Percentiles rank a stretch among this genome's conserved stretches.
phyloP scores from a whole-genome alignment of 2,888 invertebrate genomes.

The Hipparchia semele region DNA sequence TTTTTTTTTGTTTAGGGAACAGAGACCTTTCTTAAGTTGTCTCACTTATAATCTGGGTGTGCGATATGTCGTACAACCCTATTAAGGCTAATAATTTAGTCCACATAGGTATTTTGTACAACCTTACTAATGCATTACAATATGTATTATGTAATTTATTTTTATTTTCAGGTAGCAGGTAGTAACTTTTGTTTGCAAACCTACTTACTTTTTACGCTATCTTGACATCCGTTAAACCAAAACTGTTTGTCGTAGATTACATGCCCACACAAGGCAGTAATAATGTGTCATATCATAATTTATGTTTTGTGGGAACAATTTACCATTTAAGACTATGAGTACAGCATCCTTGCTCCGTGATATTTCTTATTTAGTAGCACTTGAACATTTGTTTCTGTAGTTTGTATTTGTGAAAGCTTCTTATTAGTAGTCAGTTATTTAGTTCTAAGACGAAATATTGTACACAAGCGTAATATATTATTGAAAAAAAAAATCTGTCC shows the following conservation, averaged over 20 bases:
- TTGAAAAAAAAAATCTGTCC: too few species aligned
- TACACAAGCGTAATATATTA: too few species aligned
- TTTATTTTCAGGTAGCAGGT: neutral
- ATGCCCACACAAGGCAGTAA: slow-evolving; percentile 9
- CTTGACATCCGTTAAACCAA: slow-evolving; percentile 21
- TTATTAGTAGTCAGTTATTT: too few species aligned
- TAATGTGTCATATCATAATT: slow-evolving; percentile 38
- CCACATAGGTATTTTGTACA: too few species aligned
- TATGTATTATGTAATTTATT: too few species aligned
- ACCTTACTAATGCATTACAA: too few species aligned
- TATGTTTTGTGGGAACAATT: slow-evolving; percentile 42
- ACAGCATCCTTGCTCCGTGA: slow-evolving; percentile 26
- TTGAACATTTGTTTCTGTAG: neutral
- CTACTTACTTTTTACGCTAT: slow-evolving; percentile 20
- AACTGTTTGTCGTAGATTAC: slow-evolving; percentile 23
- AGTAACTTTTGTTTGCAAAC: neutral
- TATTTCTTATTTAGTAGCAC: slow-evolving; percentile 16
- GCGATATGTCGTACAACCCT: too few species aligned
- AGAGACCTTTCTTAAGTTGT: too few species aligned
- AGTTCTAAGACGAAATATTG: too few species aligned
- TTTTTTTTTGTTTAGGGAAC: too few species aligned
- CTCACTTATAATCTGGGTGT: too few species aligned
- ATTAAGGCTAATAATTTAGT: too few species aligned
- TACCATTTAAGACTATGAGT: slow-evolving; percentile 36
- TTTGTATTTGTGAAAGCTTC: neutral